Conservation (phyloP, 1,140 invertebrate genomes). For the Ericerus pela region DNA sequence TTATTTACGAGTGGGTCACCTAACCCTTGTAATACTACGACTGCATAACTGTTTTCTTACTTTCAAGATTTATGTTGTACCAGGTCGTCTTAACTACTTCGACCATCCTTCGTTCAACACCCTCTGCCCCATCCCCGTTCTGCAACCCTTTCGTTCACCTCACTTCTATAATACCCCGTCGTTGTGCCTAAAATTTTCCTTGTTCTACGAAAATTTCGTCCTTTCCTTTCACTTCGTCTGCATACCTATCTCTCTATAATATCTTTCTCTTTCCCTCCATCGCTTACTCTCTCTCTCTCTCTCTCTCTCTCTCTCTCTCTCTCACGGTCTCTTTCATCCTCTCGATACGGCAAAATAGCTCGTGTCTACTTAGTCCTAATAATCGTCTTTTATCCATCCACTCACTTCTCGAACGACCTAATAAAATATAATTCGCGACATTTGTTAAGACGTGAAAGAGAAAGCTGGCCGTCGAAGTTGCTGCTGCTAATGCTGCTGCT, state of each 20-base stretch:
- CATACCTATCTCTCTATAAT: too few relatives aligned
- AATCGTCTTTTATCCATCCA: slow-evolving; percentile 3
- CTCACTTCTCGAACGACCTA: background rate
- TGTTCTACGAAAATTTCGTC: too few relatives aligned
- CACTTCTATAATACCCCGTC: too few relatives aligned
- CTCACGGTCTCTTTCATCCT: too few relatives aligned
- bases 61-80: slow-evolving; percentile 12
- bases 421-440: slow-evolving; percentile 5
- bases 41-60: slow-evolving; percentile 12
- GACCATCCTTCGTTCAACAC: slow-evolving; percentile 2
- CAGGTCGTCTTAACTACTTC: slow-evolving; percentile 11
- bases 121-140: background rate
- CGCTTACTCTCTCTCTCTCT: too few relatives aligned
- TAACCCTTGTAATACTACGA: slow-evolving; percentile 11
- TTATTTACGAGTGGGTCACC: slow-evolving; percentile 9
- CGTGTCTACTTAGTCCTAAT: slow-evolving; percentile 11
- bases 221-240: too few relatives aligned
- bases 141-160: background rate
- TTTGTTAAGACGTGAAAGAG: slow-evolving; percentile 1
- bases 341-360: background rate
- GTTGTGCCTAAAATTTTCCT: too few relatives aligned
- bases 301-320: too few relatives aligned
- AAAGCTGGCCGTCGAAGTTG: too few relatives aligned
- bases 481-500: too few relatives aligned
- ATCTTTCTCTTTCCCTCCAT: too few relatives aligned